A percentile compares a stretch with the other conserved stretches of the same genome.
Evolutionary conservation across 2,113 vertebrate genomes (phyloP).

Genomic region (Dolichallabes microphthalmus): DNA sequence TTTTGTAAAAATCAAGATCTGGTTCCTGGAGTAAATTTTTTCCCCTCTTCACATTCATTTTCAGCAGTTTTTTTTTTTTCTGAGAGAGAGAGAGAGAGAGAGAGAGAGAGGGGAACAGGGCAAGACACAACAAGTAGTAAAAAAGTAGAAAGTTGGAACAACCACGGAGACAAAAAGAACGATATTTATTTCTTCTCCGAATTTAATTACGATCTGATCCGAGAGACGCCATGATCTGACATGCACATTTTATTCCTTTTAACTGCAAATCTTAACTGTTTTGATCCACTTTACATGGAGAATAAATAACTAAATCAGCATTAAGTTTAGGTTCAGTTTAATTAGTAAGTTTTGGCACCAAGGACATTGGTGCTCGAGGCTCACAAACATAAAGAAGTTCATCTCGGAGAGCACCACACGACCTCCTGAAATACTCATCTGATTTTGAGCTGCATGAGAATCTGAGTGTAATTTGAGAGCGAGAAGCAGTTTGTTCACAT

Average conservation of each 20-base stretch:
- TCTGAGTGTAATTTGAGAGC: slow-evolving; percentile 17
- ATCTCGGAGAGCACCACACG: neutral
- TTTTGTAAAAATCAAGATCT: slow-evolving; percentile 70
- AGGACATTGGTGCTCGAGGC: neutral
- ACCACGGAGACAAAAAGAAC: slow-evolving; percentile 10
- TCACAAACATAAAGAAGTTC: neutral
- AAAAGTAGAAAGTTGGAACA: slow-evolving; percentile 25
- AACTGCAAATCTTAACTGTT: neutral
- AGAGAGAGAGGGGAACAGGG: slow-evolving; percentile 22
- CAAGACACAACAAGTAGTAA: neutral
- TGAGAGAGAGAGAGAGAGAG: slow-evolving; percentile 45
- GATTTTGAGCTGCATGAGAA: slow-evolving; percentile 5
- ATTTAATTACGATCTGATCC: neutral
- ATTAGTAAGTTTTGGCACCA: neutral
- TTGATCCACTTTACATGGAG: neutral
- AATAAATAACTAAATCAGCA: neutral
- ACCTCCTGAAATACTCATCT: neutral
- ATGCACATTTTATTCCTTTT: neutral
- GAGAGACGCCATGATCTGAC: neutral
- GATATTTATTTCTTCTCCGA: neutral
- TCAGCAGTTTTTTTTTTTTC: slow-evolving; percentile 57
- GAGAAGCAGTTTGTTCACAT: slow-evolving; percentile 52
- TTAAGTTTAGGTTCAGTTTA: neutral
- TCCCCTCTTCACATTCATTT: slow-evolving; percentile 63
- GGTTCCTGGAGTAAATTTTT: slow-evolving; percentile 52